Base-by-base conservation (phyloP, 2,113 vertebrate species). In the Hydropotes inermis region DNA sequence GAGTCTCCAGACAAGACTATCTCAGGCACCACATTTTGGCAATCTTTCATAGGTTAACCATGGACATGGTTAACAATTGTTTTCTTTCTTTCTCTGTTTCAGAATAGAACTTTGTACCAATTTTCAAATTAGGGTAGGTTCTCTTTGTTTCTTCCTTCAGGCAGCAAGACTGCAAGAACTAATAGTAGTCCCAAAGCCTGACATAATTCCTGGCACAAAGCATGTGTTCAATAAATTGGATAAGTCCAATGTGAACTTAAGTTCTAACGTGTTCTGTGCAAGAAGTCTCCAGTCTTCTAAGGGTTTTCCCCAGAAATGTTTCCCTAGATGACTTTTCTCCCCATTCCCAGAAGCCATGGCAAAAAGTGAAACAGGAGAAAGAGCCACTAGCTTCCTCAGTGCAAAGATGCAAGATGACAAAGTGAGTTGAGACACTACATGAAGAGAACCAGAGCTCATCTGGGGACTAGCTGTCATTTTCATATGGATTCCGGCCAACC, bases 401-500 rank as follows among this genome's bases (percentile, higher is more conserved):
- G 23, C 6, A 2, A 54, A 95, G 6, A 10, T 7, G 25, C 43
- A 87, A 96, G 3, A 21, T 9, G 64, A 50, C 60, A 64, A 55
- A 92, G 30, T 6, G 52, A 67, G 47, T 28, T 90, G 30, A 36
- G 57, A 85, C 43, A 36, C 19, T 0, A 0, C 3, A 30, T 86
- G 87, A 93, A 39, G 81, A 95, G 36, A 84, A 86, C 27, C 89
- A 96, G 96, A 39, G 9, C 30, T 92, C 81, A 39, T 57, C 57
- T 64, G 28, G 67, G 85, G n/a, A 9, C 54, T 58, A 1, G 0
- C 58, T 78, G 33, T 78, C 58, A 87, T 54, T 78, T 54, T 58
- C 61, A 50, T 27, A 67, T 33, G 81, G 93, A 64, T 98, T 95
- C 82, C 82, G 86, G 93, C 33, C 93, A 95, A 52, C 2, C 30